Base-by-base conservation (phyloP, 2,113 vertebrate genomes). In the Sarotherodon lohbergeri region DNA sequence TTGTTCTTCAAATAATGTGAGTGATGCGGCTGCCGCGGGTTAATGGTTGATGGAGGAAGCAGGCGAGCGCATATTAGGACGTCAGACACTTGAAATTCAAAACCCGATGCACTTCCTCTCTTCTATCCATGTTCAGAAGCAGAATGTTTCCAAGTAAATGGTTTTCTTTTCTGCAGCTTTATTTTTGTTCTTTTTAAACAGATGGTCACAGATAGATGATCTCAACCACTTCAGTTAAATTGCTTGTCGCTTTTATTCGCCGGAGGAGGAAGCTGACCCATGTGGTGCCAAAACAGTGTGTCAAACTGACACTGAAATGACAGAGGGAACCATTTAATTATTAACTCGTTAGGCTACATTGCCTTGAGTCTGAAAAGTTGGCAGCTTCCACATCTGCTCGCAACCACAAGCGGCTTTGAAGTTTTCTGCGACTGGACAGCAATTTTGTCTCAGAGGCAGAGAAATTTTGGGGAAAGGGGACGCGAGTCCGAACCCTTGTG, bases 31-130 rank as follows among this genome's bases (percentile, higher is more conserved):
- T 34, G 34, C 86, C 1, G 29, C 73, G 81, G 88, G 90, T 90
- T 91, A 90, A 91, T 93, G 91, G 80, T 82, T 86, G 88, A 91
- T 78, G 84, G 85, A 93, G 84, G 91, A 94, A 92, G 81, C 91
- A 85, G 89, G 36, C 73, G 11, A 13, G 57, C 88, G 36, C 89
- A 86, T 91, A 93, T 93, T 92, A 94, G 81, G 90, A 94, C 79
- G 29, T 93, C 92, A 92, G 91, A 79, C 90, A 93, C 92, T 95
- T 89, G 36, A 91, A 94, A 93, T 94, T 94, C 94, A 95, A 96
- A 95, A 95, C 92, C 52, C 9, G 32, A 73, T 81, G 84, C 41
- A 83, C 91, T 90, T 94, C 83, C 90, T 81, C 52, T 80, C 87
- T 88, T 85, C 73, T 27, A 17, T 34, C 82, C 88, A 89, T 86